Conservation (phyloP, 2,113 vertebrate species). For the Falco punctatus region DNA sequence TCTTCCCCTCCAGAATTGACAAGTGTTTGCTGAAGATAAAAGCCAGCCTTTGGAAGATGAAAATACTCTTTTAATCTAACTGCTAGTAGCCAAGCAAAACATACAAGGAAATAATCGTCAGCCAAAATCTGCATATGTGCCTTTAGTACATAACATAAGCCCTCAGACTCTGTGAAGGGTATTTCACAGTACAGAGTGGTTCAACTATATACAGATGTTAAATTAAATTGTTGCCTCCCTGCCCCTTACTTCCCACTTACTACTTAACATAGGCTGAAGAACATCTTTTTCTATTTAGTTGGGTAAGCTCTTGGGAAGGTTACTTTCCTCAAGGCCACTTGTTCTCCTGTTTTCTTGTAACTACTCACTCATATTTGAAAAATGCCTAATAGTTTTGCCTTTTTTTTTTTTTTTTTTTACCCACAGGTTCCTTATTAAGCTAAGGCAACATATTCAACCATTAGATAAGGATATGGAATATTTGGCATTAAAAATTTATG, state of each 20-base stretch:
- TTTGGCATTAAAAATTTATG: not conserved
- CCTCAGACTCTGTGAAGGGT: not conserved
- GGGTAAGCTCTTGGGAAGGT: not conserved
- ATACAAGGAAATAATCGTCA: not conserved
- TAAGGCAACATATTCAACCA: not conserved
- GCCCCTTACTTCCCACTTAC: not conserved
- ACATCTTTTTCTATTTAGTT: not conserved
- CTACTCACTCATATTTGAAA: not conserved
- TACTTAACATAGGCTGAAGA: not conserved
- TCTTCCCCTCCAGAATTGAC: not conserved
- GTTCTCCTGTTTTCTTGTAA: not conserved
- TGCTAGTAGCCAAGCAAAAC: not conserved
- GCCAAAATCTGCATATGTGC: not conserved
- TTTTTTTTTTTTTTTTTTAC: not conserved
- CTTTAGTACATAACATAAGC: not conserved
- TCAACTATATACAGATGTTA: not conserved
- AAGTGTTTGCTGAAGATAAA: constrained; percentile 3
- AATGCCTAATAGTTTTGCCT: not conserved
- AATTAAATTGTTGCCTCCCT: not conserved
- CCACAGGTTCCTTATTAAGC: not conserved
- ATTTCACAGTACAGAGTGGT: not conserved
- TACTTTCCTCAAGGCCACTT: not conserved
- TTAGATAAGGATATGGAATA: constrained; percentile 19
- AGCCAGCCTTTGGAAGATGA: not conserved
- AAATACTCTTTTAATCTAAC: not conserved